These are phyloP conservation scores for Enteromius afrohamiltoni DNA, from an alignment of 2,797 vertebrate species.

Conservation along the genomic window DNA sequence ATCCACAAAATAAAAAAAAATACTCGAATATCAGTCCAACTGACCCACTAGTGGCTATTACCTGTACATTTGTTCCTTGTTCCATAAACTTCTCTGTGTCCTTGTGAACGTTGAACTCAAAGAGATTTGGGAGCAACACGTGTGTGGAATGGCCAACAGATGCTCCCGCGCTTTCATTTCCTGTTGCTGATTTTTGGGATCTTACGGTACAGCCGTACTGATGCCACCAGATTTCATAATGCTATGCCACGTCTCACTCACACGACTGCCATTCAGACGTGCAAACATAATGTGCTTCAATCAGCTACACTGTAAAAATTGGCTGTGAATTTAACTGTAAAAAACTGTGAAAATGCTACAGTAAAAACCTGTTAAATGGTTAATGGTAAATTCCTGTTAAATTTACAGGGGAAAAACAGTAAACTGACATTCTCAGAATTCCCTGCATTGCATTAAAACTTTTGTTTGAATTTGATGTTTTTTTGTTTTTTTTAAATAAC, in stretches of 20 bases:
- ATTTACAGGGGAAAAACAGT: too few species aligned
- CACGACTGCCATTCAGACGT: neutral
- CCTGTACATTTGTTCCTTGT: neutral
- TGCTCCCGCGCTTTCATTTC: constrained; percentile 58
- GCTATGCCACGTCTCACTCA: constrained; percentile 33
- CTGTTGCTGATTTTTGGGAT: constrained; percentile 44
- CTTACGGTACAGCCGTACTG: constrained; percentile 36
- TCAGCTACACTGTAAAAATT: too few species aligned
- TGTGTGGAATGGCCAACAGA: constrained; percentile 50
- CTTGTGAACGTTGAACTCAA: constrained; percentile 16
- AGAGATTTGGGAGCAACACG: constrained; percentile 25
- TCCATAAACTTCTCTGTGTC: neutral
- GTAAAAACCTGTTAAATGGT: too few species aligned
- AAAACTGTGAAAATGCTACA: too few species aligned
- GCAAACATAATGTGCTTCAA: neutral
- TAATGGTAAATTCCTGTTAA: too few species aligned
- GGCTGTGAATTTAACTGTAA: too few species aligned
- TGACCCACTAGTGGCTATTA: constrained; percentile 4
- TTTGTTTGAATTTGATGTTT: too few species aligned
- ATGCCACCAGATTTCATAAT: constrained; percentile 28
- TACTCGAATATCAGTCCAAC: neutral
- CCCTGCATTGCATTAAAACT: too few species aligned
- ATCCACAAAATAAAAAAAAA: neutral
- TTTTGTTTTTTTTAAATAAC: too few species aligned
- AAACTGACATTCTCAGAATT: too few species aligned